phyloP scores from a whole-genome alignment of 2,888 invertebrate genomes.

The Palloptera scutellata region DNA sequence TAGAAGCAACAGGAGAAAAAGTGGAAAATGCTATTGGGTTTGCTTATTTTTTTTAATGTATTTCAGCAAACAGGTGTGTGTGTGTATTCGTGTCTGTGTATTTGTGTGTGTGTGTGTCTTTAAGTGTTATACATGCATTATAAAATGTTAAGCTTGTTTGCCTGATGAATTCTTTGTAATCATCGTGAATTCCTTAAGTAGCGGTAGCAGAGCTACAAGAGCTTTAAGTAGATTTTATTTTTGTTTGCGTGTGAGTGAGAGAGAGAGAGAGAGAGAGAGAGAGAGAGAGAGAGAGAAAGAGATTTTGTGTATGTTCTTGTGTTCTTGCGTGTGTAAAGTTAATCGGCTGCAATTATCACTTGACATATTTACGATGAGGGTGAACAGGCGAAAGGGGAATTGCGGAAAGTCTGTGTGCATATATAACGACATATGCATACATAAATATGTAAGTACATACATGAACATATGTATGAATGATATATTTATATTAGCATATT shows the following conservation, averaged over 20 bases:
- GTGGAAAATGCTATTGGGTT: not conserved
- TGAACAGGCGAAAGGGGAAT: not conserved
- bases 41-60: slow-evolving; percentile 4
- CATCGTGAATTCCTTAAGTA: not conserved
- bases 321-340: slow-evolving; percentile 46
- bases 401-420: not conserved
- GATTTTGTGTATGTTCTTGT: not conserved
- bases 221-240: too few relatives aligned
- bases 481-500: too few relatives aligned
- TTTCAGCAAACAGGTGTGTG: slow-evolving; percentile 1
- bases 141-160: not conserved
- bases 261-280: too few relatives aligned
- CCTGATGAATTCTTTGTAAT: not conserved
- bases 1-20: too few relatives aligned
- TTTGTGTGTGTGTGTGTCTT: slow-evolving; percentile 38
- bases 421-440: not conserved
- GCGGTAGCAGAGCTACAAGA: not conserved
- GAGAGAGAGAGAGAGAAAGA: too few relatives aligned
- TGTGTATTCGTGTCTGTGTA: too few relatives aligned
- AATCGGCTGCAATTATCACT: slow-evolving; percentile 57
- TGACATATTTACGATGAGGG: slow-evolving; percentile 53
- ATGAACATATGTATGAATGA: too few relatives aligned
- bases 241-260: too few relatives aligned
- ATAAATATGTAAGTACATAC: not conserved
- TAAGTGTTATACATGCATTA: slow-evolving; percentile 35